Evolutionary conservation across 2,113 vertebrate genomes (phyloP).

Genomic region (Amia ocellicauda): DNA sequence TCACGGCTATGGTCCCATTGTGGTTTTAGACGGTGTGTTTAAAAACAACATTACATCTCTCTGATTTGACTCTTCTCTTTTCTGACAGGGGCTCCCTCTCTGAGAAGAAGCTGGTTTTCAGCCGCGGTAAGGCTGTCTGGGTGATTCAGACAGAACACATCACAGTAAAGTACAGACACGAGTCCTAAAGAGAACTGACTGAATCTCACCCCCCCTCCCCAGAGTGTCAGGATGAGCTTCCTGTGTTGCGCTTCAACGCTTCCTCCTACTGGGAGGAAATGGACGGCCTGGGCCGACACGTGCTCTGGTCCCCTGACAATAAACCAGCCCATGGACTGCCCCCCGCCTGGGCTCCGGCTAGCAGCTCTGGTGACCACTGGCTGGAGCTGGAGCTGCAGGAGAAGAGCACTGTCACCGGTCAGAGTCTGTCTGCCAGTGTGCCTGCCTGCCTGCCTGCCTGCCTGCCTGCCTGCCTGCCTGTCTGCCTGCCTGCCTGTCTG

Average conservation of each 20-base stretch:
- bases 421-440: slow-evolving; percentile 1
- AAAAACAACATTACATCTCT: neutral
- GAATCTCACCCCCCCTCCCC: slow-evolving; percentile 16
- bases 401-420: slow-evolving; percentile 73
- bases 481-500: no score
- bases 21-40: no score
- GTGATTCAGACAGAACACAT: slow-evolving; percentile 10
- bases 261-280: slow-evolving; percentile 66
- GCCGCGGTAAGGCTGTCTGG: slow-evolving; percentile 59
- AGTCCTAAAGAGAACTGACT: no score
- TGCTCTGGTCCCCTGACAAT: slow-evolving; percentile 44
- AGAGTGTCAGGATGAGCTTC: slow-evolving; percentile 65
- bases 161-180: no score
- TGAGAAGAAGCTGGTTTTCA: slow-evolving; percentile 75
- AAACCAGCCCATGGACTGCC: slow-evolving; percentile 24
- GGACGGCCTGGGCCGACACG: slow-evolving; percentile 37
- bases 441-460: neutral
- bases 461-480: neutral
- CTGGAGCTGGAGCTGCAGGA: slow-evolving; percentile 71
- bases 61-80: slow-evolving; percentile 14
- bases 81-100: slow-evolving; percentile 75
- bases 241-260: slow-evolving; percentile 55
- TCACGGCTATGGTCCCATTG: neutral
- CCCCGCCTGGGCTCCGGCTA: slow-evolving; percentile 52
- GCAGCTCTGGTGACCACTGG: slow-evolving; percentile 47